A percentile compares a stretch with the other conserved stretches of the same genome.
Conservation (phyloP, 2,888 invertebrate genomes). For the Phyllotreta striolata region DNA sequence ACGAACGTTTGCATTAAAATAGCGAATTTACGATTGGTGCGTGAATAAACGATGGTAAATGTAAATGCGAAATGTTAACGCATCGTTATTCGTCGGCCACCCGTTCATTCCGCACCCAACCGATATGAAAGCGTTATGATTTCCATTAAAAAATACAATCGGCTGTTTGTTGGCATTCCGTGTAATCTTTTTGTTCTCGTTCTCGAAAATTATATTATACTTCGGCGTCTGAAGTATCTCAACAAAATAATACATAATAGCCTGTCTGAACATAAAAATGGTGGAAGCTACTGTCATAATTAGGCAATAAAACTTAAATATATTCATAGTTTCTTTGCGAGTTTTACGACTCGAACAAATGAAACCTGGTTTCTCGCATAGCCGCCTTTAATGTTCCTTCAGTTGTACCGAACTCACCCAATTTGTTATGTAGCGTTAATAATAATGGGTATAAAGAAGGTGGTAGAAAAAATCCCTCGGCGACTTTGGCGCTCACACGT, state of each 20-base stretch:
- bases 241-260: conserved; percentile 46
- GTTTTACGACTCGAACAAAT: conserved; percentile 43
- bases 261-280: conserved; percentile 43
- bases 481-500: conserved; percentile 43
- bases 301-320: conserved; percentile 46
- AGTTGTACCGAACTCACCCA: conserved; percentile 39
- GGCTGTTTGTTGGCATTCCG: conserved; percentile 27
- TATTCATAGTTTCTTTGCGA: conserved; percentile 47
- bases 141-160: conserved; percentile 24
- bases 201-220: conserved; percentile 24
- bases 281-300: conserved; percentile 47
- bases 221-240: conserved; percentile 36
- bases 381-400: conserved; percentile 36
- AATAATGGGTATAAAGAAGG: conserved; percentile 38
- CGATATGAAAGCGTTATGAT: conserved; percentile 16
- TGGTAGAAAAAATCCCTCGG: conserved; percentile 34
- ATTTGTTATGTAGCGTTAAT: conserved; percentile 44
- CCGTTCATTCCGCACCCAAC: conserved; percentile 16
- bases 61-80: no score
- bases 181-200: conserved; percentile 27
- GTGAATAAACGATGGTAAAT: conserved; percentile 8
- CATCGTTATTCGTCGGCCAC: conserved; percentile 1
- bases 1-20: background rate
- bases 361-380: conserved; percentile 39
- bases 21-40: conserved; percentile 4